These are phyloP conservation scores for Brachionichthys hirsutus DNA, from an alignment of 2,113 vertebrate species.

Conservation along the genomic window DNA sequence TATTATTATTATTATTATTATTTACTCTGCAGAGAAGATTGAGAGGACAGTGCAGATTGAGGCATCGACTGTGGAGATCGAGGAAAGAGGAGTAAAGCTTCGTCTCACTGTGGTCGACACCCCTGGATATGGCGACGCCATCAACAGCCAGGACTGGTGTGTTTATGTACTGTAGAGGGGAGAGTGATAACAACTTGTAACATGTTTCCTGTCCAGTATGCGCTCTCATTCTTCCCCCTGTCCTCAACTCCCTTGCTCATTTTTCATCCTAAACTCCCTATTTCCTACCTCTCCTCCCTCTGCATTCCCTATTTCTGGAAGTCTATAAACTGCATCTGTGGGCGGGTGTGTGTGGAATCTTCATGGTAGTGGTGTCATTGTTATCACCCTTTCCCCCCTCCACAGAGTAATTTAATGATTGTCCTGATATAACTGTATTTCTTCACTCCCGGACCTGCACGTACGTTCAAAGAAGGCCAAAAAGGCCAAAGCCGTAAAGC, in stretches of 20 bases:
- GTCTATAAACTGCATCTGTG: not conserved
- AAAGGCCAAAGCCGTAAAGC: not conserved
- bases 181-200: slow-evolving; percentile 15
- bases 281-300: slow-evolving; percentile 25
- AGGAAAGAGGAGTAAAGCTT: slow-evolving; percentile 92
- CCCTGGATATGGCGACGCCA: slow-evolving; percentile 91
- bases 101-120: slow-evolving; percentile 92
- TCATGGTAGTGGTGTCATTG: slow-evolving; percentile 11
- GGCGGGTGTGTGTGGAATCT: not conserved
- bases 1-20: not conserved
- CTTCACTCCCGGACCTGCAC: not conserved
- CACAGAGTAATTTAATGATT: slow-evolving; percentile 37
- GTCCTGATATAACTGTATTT: slow-evolving; percentile 19
- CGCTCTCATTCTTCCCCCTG: slow-evolving; percentile 26
- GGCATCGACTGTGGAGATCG: slow-evolving; percentile 92
- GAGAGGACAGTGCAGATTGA: slow-evolving; percentile 93
- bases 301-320: slow-evolving; percentile 26
- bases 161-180: slow-evolving; percentile 30
- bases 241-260: slow-evolving; percentile 17
- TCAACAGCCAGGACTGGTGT: slow-evolving; percentile 93
- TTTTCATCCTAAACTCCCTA: slow-evolving; percentile 33
- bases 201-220: slow-evolving; percentile 18
- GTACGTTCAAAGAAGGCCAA: not conserved
- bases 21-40: slow-evolving; percentile 84
- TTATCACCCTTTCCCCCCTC: not conserved